Evolutionary conservation across 2,888 invertebrate species (phyloP), one percentile per base, ranked within the genome.

Genomic region (Lumbricus terrestris): DNA sequence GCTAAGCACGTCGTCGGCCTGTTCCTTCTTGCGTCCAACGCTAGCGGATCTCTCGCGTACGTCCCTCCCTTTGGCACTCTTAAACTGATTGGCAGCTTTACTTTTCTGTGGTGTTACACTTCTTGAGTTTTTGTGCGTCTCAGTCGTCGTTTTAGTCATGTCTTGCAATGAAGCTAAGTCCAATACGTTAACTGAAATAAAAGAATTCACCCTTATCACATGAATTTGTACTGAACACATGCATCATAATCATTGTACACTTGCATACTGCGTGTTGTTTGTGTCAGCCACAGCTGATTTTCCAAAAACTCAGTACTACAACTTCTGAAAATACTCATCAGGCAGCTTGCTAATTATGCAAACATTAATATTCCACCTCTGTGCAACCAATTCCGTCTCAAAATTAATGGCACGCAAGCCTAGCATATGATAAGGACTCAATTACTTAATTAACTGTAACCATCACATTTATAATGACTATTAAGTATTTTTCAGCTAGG

Each of bases 1-100:
- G 90, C 92, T 92, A 91, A 94, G 93, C 5, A 93, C 34, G n/a
- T 90, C 91, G 82, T 89, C 88, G 20, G 82, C 38, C 33, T 90
- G 29, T 82, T 34, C 35, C 20, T 33, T 38, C 83, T 38, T 90
- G 38, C 83, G 37, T 29, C 35, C 35, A 40, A 38, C 38, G 83
- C 82, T 83, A 8, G 1, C 38, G 1, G 90, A 83, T 40, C 82
- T 83, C 82, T 82, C 83, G 38, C 82, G 82, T 20, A 88, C 18
- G 33, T 83, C 83, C 20, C 35, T 33, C n/a, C 33, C 35, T 35
- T 35, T 85, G 33, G 85, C 20, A 34, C 34, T 85, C 15, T 23
- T 85, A 35, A 37, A 37, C 8, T 29, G 18, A 34, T 34, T 35
- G 34, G 23, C 37, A 6, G 0, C 23, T 35, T 85, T 85, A 29